Conservation (phyloP, 53 echinoderm and acorn worm genomes). For the Antedon mediterranea region DNA sequence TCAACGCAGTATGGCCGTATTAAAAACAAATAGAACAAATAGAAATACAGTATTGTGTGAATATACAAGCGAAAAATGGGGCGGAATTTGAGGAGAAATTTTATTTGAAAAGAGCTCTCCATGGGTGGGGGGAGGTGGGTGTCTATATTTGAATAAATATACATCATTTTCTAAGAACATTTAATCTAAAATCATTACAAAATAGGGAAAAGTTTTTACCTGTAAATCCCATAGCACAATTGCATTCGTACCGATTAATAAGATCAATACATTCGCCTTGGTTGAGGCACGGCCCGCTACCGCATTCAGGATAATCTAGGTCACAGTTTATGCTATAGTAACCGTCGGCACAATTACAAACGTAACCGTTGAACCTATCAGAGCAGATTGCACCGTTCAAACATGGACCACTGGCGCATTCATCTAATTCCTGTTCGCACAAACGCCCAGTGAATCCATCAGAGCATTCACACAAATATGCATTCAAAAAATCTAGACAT, state of each 20-base stretch:
- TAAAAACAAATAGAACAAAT: too few species aligned
- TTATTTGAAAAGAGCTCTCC: too few species aligned
- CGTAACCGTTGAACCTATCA: slow-evolving; percentile 2
- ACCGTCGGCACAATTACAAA: slow-evolving; percentile 3
- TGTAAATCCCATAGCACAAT: background rate
- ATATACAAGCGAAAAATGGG: too few species aligned
- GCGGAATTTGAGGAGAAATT: too few species aligned
- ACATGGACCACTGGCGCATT: background rate
- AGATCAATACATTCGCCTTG: background rate
- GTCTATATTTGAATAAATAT: too few species aligned
- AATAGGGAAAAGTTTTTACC: background rate
- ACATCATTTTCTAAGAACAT: too few species aligned
- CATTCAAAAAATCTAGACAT: background rate
- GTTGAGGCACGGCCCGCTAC: background rate
- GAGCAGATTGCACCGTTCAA: background rate
- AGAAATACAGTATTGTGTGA: too few species aligned
- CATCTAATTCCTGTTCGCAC: background rate
- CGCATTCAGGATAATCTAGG: slow-evolving; percentile 26
- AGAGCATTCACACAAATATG: background rate
- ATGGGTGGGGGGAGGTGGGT: too few species aligned
- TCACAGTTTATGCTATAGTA: slow-evolving; percentile 24
- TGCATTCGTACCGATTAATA: background rate
- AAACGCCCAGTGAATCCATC: background rate
- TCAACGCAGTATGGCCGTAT: too few species aligned
- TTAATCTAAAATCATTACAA: too few species aligned